Percentiles rank a stretch among this genome's conserved stretches.
phyloP scores from a whole-genome alignment of 2,113 vertebrate species.

The Oenanthe oenanthe region DNA sequence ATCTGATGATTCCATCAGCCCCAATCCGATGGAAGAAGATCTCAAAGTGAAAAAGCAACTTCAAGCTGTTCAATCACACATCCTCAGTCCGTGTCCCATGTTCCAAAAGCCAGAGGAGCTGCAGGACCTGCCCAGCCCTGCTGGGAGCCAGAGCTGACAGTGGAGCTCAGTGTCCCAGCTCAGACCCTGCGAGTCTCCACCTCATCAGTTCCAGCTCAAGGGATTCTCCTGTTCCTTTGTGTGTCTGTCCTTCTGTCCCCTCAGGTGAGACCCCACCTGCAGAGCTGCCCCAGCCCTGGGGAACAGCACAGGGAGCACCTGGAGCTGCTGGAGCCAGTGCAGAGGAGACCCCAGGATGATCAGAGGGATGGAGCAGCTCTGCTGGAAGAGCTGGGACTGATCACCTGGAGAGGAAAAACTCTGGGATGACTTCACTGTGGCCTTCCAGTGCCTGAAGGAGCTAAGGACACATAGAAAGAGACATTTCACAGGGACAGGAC shows the following conservation, averaged over 20 bases:
- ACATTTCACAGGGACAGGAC: background rate
- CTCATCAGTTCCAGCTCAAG: background rate
- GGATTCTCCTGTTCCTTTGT: background rate
- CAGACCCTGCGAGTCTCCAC: background rate
- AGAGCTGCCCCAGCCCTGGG: background rate
- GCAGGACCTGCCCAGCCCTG: background rate
- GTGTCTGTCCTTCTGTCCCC: background rate
- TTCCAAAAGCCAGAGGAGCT: background rate
- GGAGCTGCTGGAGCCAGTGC: background rate
- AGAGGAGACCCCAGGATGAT: background rate
- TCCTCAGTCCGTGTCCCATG: background rate
- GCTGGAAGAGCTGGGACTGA: background rate
- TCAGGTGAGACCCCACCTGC: background rate
- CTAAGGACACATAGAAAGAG: accelerated
- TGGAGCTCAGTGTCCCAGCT: accelerated
- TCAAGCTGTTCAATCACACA: background rate
- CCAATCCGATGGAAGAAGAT: background rate
- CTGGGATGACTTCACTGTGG: accelerated
- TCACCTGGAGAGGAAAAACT: background rate
- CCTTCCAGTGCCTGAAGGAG: background rate
- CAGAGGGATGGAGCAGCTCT: background rate
- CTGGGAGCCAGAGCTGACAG: background rate
- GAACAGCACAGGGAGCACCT: background rate
- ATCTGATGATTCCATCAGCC: background rate
- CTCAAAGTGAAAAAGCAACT: background rate